Conservation (phyloP, 2,797 vertebrate species). For the Emydoidea blandingii region DNA sequence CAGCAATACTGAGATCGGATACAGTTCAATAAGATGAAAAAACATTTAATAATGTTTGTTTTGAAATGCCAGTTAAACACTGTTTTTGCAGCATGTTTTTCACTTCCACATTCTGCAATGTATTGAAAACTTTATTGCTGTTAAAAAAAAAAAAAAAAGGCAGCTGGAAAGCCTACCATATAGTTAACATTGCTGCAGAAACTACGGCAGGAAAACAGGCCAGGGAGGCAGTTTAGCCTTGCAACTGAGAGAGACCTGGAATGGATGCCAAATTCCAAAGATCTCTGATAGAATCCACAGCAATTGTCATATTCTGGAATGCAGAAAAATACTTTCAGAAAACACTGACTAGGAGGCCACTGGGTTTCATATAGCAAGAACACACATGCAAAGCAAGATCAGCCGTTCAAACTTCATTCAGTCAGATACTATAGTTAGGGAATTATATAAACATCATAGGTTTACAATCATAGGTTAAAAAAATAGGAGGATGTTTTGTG, state of each 20-base stretch:
- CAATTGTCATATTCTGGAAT: neutral
- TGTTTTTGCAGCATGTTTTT: neutral
- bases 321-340: neutral
- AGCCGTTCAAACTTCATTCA: rapidly evolving
- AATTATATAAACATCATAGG: neutral
- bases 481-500: rapidly evolving
- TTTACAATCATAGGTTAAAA: neutral
- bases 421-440: rapidly evolving
- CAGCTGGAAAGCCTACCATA: neutral
- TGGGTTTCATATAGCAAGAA: rapidly evolving
- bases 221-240: neutral
- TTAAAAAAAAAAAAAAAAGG: neutral
- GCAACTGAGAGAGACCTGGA: neutral
- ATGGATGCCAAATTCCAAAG: neutral
- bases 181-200: neutral
- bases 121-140: neutral
- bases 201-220: neutral
- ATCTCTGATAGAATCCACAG: neutral
- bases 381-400: neutral
- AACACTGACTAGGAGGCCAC: neutral
- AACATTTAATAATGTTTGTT: neutral
- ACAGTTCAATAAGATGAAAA: neutral
- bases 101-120: neutral
- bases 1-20: neutral
- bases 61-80: neutral